A percentile compares a stretch with the other conserved stretches of the same genome.
These are phyloP conservation scores for Calypte anna DNA, from an alignment of 2,113 vertebrate genomes.

Conservation along the genomic window DNA sequence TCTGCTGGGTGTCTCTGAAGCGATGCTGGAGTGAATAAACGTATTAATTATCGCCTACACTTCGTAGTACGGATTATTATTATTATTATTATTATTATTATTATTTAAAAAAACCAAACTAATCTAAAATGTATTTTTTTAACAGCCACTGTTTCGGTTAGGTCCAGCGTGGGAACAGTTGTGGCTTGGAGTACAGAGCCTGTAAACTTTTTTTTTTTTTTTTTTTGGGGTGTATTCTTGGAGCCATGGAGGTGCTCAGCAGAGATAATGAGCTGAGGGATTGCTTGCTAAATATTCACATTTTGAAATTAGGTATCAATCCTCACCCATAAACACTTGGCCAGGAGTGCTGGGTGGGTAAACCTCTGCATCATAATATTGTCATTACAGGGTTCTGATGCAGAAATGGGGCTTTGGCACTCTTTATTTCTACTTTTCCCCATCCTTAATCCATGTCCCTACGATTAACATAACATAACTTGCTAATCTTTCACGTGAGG, in stretches of 20 bases:
- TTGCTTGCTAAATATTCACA: not conserved
- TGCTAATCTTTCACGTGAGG: not conserved
- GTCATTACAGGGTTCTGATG: not conserved
- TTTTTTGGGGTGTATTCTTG: not conserved
- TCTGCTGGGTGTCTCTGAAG: not conserved
- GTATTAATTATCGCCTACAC: not conserved
- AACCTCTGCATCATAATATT: not conserved
- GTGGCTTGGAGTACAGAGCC: not conserved
- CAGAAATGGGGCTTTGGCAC: not conserved
- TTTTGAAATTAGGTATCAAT: not conserved
- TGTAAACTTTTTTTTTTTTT: conserved; percentile 22
- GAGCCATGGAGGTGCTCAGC: not conserved
- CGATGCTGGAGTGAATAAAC: not conserved
- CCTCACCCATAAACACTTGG: not conserved
- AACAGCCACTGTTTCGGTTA: too few species aligned
- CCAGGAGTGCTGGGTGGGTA: not conserved
- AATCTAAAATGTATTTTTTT: too few species aligned
- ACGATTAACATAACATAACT: not conserved
- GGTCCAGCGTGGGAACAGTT: not conserved
- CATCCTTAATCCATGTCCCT: not conserved
- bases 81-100: not conserved
- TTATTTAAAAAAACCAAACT: too few species aligned
- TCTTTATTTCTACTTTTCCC: not conserved
- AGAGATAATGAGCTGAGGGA: not conserved
- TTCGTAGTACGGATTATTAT: not conserved